Evolutionary conservation across 1,140 invertebrate species (phyloP), one percentile per base, ranked within the genome.

Genomic region (Hetaerina americana): DNA sequence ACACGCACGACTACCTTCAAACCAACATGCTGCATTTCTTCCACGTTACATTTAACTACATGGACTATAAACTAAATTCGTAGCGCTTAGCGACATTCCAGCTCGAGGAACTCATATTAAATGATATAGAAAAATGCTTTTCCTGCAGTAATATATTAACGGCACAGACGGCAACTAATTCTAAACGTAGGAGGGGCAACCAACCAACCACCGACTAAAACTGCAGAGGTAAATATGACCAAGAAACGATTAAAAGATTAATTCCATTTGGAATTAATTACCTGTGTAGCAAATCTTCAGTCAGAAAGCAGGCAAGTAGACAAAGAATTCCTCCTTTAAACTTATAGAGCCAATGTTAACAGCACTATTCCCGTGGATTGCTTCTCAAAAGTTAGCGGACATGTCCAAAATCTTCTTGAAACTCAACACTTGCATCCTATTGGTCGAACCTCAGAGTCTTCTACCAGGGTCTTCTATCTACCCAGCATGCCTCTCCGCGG

Each of bases 401-500:
- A 57, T n/a, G 15, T 57, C 40, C 40, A 57, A 57, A 57, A 57
- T 57, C 71, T 72, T 69, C 71, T 72, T 69, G 29, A 72, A 72
- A 71, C 66, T 26, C 31, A 70, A 69, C 25, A 40, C 71, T 28
- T 57, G 71, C 71, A 25, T 69, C 73, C 72, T 75, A 83, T 83
- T 82, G 82, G 82, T 72, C 27, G 68, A 26, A 28, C 71, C 70
- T 75, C 76, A 82, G 80, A 79, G 80, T 82, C 82, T 82, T 83
- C 82, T 82, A 81, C 78, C 82, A 83, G 79, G 74, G 78, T 79
- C 81, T 80, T 83, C 81, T 82, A 80, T 80, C 80, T 73, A 27
- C 74, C 79, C 77, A 72, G 28, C 76, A 77, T 82, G 77, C 80
- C 25, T 31, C 24, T 18, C 40, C 2, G 3, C 40, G 40, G 15